Base-by-base conservation (phyloP, 2,888 invertebrate species). In the Bursaphelenchus okinawaensis region DNA sequence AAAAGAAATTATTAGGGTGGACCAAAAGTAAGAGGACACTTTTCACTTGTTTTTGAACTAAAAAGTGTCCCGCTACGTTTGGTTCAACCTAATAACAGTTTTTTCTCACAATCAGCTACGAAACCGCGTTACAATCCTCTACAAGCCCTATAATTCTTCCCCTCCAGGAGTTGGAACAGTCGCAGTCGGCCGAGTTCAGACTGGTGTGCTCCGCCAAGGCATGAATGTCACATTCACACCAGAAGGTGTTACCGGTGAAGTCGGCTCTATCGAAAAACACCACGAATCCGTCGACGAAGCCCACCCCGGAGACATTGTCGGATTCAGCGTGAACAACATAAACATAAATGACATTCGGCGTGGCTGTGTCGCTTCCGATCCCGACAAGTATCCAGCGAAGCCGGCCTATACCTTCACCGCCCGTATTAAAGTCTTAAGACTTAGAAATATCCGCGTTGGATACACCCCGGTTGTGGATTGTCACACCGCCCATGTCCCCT, bases 191-290 rank as follows among this genome's bases (percentile, higher is more conserved):
- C 89, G 98, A 88, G 96, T 98, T 62, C 98, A 98, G 76, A 98
- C 98, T 85, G 98, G 98, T 86, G 86, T 94, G 70, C 86, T 94
- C 83, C 95, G 94, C 85, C 94, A 94, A 61, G 94, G 94, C 85
- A 82, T 82, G 88, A 90, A 98, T 73, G 95, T 98, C 66, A 93
- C 93, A n/a, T 98, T 98, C 83, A 96, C 96, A 63, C 98, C 98
- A 29, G 91, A 90, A 75, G 91, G 90, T 87, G 87, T 98, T 83
- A 93, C 92, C 84, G 95, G 95, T 90, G 95, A 96, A 89, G 94
- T 99, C 28, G 99, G 99, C 87, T 98, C 96, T 69, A 96, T 99
- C 77, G 98, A 99, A 88, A 98, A 99, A 98, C 98, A 98, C 87
- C 98, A 98, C 89, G 96, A 96, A 87, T 91, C 95, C 80, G 89